Evolutionary conservation across 2,888 invertebrate species (phyloP), one percentile per base, ranked within the genome.

Genomic region (Syrista parreyssii): DNA sequence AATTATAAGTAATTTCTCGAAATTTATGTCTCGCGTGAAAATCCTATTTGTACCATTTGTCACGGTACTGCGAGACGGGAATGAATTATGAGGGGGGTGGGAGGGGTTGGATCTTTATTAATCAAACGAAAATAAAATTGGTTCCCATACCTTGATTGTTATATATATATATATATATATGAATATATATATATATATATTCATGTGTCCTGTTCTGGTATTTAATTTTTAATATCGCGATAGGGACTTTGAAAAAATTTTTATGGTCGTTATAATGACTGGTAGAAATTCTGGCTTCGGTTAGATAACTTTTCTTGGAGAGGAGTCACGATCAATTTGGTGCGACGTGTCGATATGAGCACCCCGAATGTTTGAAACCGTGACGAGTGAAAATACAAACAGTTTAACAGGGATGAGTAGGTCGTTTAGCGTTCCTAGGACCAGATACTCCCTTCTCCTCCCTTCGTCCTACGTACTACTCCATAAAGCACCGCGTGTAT

Each of bases 311-410:
- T 55, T 55, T 55, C 55, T 55, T 23, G 55, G 55, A 33, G 71
- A 84, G 82, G 86, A 87, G 86, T 88, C 86, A 87, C 83, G 85
- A 85, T 88, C 80, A 86, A 82, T 83, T 84, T 82, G 85, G 84
- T 82, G 82, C 82, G 84, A 35, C 74, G 86, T 87, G 87, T 88
- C 84, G 87, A 87, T 87, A 88, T 86, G 86, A 87, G 87, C 86
- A 87, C 86, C 88, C 85, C 85, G 83, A 83, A 86, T 83, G 84
- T 80, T 85, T 84, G 84, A 84, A 83, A 84, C 85, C 88, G 88
- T 90, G 90, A 89, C 89, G 89, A 90, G 89, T 89, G 88, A 89
- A 89, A 90, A 90, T 90, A 89, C 88, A 90, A 89, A 89, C 89
- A 89, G 87, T 89, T 89, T 90, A 89, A 89, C 88, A 85, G 87